Base-by-base conservation (phyloP, 2,797 vertebrate species). In the Sebastiscus albofasciatus region DNA sequence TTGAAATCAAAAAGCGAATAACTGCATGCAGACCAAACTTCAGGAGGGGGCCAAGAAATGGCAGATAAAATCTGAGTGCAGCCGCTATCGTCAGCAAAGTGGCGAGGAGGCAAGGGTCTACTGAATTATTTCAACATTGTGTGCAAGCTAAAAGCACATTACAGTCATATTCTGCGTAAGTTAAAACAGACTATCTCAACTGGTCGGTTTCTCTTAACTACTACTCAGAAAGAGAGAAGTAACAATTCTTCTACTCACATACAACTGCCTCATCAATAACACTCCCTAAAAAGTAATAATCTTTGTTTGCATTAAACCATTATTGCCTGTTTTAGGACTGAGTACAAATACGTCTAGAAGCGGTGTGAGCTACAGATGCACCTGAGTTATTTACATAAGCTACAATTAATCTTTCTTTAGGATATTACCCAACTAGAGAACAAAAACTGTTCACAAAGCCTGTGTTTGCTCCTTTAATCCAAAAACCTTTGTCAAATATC, bases 21-120 rank as follows among this genome's bases (percentile, higher is more conserved):
- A 70, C 31, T 56, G 46, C 55, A 36, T 61, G 59, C 66, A 67
- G 31, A 26, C 4, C 66, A 52, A 46, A 74, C 7, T 18, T 18
- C 3, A 61, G n/a, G n/a, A 54, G 34, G 24, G 7, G 27, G 66
- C 29, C 72, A 73, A 62, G 26, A n/a, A 71, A 71, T 24, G 56
- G 31, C 22, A 60, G 84, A 86, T 86, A 79, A 59, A 20, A 81
- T 77, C 55, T 81, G 60, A 77, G 34, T 49, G 61, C 69, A 66
- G 80, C 59, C 80, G 81, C 70, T 31, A 70, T 70, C 54, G 60
- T 67, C 39, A 78, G 49, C 67, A 55, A 85, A 65, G 52, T 69
- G 77, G 61, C 36, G 16, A 61, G 20, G 36, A 27, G 31, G 65
- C 5, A 72, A 56, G 42, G 10, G 68, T 67, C 73, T 52, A 77